Evolutionary conservation across 2,113 vertebrate genomes (phyloP), one percentile per base, ranked within the genome.

Genomic region (Castor canadensis): DNA sequence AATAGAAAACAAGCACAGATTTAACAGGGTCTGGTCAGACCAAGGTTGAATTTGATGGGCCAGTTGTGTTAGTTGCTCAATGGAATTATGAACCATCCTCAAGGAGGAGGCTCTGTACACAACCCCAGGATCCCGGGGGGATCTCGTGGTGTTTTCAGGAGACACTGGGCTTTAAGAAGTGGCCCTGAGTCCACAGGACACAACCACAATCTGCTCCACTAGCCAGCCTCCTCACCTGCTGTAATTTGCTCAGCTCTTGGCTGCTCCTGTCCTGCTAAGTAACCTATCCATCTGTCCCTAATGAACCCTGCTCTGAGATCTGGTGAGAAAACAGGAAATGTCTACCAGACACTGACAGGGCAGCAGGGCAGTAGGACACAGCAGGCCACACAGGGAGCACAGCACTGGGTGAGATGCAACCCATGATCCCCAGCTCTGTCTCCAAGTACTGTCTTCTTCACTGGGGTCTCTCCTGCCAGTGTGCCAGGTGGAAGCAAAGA

Each of bases 321-420:
- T 58, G 24, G 4, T 24, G 28, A 72, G 26, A 38, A 20, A 26
- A 54, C 22, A 64, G 56, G 66, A 40, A 40, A 26, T 32, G 19
- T 19, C 49, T 20, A 22, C 71, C 11, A 5, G 56, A 9, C 43
- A 15, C 20, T 35, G 45, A n/a, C n/a, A n/a, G n/a, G n/a, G n/a
- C n/a, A n/a, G n/a, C n/a, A 54, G 43, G 82, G 49, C 67, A 52
- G 12, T 20, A 19, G 67, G 58, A 9, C 54, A 58, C 8, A n/a
- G 38, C 30, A 12, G 40, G 43, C 45, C 11, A n/a, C 22, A n/a
- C n/a, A n/a, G n/a, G n/a, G n/a, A n/a, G 60, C 47, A 12, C 1
- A 6, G 45, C 3, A 1, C n/a, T 15, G 38, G 45, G 38, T 1
- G 0, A 24, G 32, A 16, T 0, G 4, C 32, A 24, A 58, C 67